phyloP scores from a whole-genome alignment of 2,797 vertebrate genomes.

The Periparus ater region DNA sequence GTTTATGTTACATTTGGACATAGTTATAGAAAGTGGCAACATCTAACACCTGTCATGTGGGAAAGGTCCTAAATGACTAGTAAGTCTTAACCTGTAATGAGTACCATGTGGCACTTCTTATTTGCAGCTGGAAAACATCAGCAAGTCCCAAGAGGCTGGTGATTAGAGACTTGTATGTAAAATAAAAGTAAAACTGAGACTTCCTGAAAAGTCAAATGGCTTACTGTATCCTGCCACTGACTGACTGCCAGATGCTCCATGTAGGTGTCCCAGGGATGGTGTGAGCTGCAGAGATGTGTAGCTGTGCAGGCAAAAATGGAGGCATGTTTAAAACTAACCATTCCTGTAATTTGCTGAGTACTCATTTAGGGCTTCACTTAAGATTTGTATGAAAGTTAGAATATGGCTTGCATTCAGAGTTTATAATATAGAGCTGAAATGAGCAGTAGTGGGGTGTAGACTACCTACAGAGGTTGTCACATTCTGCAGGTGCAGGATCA shows the following conservation, averaged over 20 bases:
- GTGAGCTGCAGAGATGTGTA: neutral
- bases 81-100: slow-evolving; percentile 66
- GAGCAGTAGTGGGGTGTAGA: neutral
- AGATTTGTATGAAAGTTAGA: neutral
- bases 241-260: neutral
- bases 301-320: neutral
- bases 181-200: slow-evolving; percentile 57
- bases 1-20: slow-evolving; percentile 34
- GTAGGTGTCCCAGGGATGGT: neutral
- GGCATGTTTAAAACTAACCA: neutral
- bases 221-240: neutral
- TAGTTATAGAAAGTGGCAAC: slow-evolving; percentile 51
- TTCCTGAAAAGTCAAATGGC: slow-evolving; percentile 40
- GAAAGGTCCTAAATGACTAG: slow-evolving; percentile 44
- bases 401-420: neutral
- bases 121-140: slow-evolving; percentile 73
- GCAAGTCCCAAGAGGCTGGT: slow-evolving; percentile 52
- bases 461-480: neutral
- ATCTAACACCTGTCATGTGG: slow-evolving; percentile 37
- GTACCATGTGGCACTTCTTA: slow-evolving; percentile 58
- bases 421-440: neutral
- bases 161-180: slow-evolving; percentile 54
- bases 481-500: too few relatives aligned
- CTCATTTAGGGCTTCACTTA: neutral
- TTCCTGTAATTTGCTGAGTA: neutral